Conservation (phyloP, 2,797 vertebrate genomes). For the Pelodytes ibericus region DNA sequence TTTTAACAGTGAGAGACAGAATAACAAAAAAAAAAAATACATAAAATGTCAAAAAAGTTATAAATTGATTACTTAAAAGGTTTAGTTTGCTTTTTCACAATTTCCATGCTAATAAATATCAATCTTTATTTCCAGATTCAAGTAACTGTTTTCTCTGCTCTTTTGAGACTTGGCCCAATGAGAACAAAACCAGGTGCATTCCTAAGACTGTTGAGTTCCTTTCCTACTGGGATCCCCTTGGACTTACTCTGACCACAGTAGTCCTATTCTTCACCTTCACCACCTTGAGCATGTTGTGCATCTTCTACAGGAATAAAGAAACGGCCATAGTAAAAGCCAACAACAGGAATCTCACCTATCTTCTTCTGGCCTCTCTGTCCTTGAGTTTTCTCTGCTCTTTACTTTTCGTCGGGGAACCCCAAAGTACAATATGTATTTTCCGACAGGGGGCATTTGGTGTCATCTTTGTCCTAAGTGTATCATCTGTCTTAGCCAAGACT, state of each 20-base stretch:
- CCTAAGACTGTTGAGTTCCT: constrained; percentile 33
- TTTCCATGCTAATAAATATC: too few species aligned
- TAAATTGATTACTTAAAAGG: too few species aligned
- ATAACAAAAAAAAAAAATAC: too few species aligned
- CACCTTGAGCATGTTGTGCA: constrained; percentile 33
- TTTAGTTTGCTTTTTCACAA: too few species aligned
- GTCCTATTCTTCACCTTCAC: constrained; percentile 14
- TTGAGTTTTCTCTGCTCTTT: constrained; percentile 50
- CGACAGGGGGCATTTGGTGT: constrained; percentile 43
- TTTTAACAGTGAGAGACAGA: too few species aligned
- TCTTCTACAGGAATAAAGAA: constrained; percentile 44
- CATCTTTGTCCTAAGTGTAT: constrained; percentile 32
- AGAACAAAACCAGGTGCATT: constrained; percentile 27
- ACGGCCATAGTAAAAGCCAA: constrained; percentile 45
- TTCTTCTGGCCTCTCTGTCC: constrained; percentile 16
- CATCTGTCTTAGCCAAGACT: constrained; percentile 57
- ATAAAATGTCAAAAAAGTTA: too few species aligned
- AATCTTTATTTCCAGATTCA: constrained; percentile 42
- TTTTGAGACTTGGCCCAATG: constrained; percentile 40
- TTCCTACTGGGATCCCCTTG: constrained; percentile 25
- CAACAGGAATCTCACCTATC: constrained; percentile 33
- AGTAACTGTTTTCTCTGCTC: constrained; percentile 36
- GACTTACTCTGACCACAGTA: constrained; percentile 22
- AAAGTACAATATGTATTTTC: constrained; percentile 9
- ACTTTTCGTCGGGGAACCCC: constrained; percentile 41